Percentiles rank a stretch among this genome's conserved stretches.
These are phyloP conservation scores for Decapterus maruadsi DNA, from an alignment of 2,797 vertebrate species.

Conservation along the genomic window DNA sequence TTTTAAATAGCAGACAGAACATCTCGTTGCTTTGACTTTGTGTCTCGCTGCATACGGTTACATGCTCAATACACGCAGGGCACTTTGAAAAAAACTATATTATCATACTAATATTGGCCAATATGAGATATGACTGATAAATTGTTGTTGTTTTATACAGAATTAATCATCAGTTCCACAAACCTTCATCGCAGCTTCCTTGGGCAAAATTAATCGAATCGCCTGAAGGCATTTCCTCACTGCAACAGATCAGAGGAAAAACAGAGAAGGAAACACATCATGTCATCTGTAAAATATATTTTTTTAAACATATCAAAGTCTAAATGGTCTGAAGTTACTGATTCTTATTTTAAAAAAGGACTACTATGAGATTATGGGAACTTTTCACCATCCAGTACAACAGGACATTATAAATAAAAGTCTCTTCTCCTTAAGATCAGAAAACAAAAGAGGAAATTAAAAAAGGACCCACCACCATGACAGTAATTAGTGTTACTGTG, in stretches of 20 bases:
- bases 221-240: conserved; percentile 95
- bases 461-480: conserved; percentile 15
- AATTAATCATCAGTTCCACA: conserved; percentile 17
- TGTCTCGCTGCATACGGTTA: neutral
- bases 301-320: too few species aligned
- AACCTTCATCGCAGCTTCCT: conserved; percentile 93
- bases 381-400: too few species aligned
- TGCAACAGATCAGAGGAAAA: conserved; percentile 60
- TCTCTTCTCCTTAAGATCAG: conserved; percentile 10
- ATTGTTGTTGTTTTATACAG: neutral
- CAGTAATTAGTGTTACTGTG: conserved; percentile 62
- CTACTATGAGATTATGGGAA: too few species aligned
- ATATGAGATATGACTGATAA: neutral
- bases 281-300: too few species aligned
- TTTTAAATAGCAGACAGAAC: neutral
- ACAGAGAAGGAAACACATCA: neutral
- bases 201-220: conserved; percentile 93
- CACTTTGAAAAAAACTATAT: neutral
- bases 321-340: neutral
- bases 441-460: conserved; percentile 45
- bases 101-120: neutral
- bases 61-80: neutral
- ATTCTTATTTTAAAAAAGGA: neutral
- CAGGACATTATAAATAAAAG: too few species aligned
- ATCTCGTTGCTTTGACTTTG: neutral